Percentiles rank a stretch among this genome's conserved stretches.
Conservation (phyloP, 2,888 invertebrate species). For the Eulithis testata region DNA sequence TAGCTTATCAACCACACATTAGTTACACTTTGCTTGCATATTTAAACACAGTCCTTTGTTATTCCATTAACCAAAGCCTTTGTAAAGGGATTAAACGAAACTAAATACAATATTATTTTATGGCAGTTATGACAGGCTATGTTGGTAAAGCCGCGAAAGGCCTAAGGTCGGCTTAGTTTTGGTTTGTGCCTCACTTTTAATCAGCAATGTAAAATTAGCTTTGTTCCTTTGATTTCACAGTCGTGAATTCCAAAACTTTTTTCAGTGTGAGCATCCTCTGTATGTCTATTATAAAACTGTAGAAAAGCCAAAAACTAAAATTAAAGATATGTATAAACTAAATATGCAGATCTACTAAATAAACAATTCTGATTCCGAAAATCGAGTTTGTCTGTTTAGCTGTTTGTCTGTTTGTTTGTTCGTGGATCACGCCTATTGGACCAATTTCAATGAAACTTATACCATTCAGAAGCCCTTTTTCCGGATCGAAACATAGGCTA, state of each 20-base stretch:
- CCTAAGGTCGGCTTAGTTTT: constrained; percentile 25
- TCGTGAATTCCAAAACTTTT: neutral
- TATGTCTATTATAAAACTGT: too few relatives aligned
- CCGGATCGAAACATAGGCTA: too few relatives aligned
- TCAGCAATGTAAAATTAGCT: neutral
- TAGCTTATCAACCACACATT: neutral
- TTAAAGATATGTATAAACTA: too few relatives aligned
- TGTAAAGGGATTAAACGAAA: constrained; percentile 42
- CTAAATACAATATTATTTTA: constrained; percentile 25
- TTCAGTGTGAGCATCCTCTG: neutral
- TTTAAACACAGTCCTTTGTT: constrained; percentile 19
- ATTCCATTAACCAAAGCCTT: constrained; percentile 29
- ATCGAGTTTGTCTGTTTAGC: too few relatives aligned
- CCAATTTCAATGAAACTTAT: too few relatives aligned
- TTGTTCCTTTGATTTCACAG: neutral
- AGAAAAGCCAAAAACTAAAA: too few relatives aligned
- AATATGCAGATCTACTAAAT: too few relatives aligned
- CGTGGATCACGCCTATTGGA: too few relatives aligned
- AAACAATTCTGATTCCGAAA: too few relatives aligned
- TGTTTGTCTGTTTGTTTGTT: too few relatives aligned
- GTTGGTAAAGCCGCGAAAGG: constrained; percentile 15
- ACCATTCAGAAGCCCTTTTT: too few relatives aligned
- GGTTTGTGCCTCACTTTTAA: constrained; percentile 1
- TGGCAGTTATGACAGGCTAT: constrained; percentile 10
- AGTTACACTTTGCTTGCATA: neutral